A percentile compares a stretch with the other conserved stretches of the same genome.
Conservation (phyloP, 2,113 vertebrate genomes). For the Aepyceros melampus region DNA sequence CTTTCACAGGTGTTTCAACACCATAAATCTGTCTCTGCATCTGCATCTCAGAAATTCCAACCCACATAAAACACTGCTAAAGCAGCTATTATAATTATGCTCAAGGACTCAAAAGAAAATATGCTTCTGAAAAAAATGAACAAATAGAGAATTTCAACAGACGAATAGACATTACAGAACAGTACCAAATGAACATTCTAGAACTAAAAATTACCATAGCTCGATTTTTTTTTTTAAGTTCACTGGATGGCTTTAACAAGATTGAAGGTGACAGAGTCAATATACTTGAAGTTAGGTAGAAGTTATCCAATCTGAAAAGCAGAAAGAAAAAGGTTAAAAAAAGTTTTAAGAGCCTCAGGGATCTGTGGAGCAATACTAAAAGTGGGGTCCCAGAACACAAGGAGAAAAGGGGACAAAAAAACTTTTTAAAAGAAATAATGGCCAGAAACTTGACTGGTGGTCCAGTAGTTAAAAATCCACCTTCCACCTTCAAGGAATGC, state of each 20-base stretch:
- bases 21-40: neutral
- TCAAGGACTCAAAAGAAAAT: neutral
- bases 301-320: neutral
- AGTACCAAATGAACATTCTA: neutral
- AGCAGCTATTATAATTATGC: neutral
- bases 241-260: neutral
- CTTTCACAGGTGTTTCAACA: neutral
- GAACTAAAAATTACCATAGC: neutral
- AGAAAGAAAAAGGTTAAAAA: neutral
- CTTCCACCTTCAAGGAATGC: neutral
- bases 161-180: neutral
- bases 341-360: neutral
- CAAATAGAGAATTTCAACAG: neutral
- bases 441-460: neutral
- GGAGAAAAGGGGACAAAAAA: neutral
- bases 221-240: neutral
- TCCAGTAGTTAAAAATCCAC: neutral
- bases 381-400: neutral
- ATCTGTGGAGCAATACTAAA: neutral
- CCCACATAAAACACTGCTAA: neutral
- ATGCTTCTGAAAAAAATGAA: neutral
- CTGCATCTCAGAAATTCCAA: neutral
- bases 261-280: neutral
- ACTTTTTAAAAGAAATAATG: neutral
- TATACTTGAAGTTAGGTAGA: neutral